phyloP scores from a whole-genome alignment of 2,888 invertebrate species.

The Argyra leucocephala region DNA sequence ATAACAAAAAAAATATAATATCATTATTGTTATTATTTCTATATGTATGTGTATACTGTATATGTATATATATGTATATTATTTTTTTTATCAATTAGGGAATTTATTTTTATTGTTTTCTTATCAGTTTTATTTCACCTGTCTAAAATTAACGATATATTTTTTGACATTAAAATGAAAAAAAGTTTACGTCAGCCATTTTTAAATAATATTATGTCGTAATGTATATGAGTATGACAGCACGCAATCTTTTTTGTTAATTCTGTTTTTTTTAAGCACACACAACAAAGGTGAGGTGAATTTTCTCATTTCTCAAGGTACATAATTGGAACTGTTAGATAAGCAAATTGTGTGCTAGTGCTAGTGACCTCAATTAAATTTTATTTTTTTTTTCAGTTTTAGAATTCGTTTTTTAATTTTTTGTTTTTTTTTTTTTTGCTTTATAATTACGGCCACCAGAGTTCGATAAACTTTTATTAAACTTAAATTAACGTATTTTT shows the following conservation, averaged over 20 bases:
- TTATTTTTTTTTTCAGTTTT: no score
- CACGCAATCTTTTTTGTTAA: neutral
- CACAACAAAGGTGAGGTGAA: neutral
- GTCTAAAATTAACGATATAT: neutral
- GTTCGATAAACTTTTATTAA: neutral
- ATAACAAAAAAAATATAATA: neutral
- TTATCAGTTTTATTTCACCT: constrained; percentile 6
- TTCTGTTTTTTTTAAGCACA: neutral
- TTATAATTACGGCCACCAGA: neutral
- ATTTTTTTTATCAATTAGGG: constrained; percentile 1
- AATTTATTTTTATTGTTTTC: constrained; percentile 6
- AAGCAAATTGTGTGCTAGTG: neutral
- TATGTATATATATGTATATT: neutral
- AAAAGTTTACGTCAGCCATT: neutral
- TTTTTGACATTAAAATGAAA: neutral
- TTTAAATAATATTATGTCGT: no score
- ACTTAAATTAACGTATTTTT: no score
- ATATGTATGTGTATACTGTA: no score
- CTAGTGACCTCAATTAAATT: neutral
- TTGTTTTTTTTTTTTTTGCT: no score
- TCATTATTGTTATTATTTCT: neutral
- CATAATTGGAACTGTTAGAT: neutral
- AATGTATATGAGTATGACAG: neutral
- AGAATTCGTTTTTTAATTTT: no score
- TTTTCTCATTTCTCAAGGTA: neutral